Conservation (phyloP, 2,113 vertebrate genomes). For the Grantiella picta region DNA sequence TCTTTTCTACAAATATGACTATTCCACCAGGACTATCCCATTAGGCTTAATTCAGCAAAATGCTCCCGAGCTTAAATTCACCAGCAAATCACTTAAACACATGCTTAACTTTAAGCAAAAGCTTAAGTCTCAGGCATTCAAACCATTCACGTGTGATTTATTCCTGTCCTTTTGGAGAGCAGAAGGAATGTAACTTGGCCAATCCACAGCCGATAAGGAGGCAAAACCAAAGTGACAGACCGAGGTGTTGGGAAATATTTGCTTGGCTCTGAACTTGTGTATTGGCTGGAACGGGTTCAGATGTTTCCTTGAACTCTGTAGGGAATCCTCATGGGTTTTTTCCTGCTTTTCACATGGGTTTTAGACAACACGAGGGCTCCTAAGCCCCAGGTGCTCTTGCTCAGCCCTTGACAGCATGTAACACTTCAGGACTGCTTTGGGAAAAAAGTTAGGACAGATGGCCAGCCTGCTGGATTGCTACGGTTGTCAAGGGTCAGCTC, state of each 20-base stretch:
- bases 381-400: not conserved
- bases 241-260: conserved; percentile 13
- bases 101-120: conserved; percentile 33
- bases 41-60: not conserved
- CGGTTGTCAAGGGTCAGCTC: not conserved
- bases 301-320: not conserved
- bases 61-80: not conserved
- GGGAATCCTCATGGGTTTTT: not conserved
- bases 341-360: not conserved
- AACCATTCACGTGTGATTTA: not conserved
- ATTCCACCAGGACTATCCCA: not conserved
- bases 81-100: conserved; percentile 8
- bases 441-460: not conserved
- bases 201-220: conserved; percentile 13
- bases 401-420: not conserved
- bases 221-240: not conserved
- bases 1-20: not conserved
- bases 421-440: not conserved
- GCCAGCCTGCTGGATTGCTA: not conserved
- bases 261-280: conserved; percentile 11
- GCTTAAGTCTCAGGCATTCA: conserved; percentile 30
- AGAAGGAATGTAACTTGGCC: conserved; percentile 9
- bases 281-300: not conserved
- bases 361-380: not conserved
- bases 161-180: conserved; percentile 22